Evolutionary conservation across 1,140 invertebrate genomes (phyloP).

Genomic region (Chlorops oryzae): DNA sequence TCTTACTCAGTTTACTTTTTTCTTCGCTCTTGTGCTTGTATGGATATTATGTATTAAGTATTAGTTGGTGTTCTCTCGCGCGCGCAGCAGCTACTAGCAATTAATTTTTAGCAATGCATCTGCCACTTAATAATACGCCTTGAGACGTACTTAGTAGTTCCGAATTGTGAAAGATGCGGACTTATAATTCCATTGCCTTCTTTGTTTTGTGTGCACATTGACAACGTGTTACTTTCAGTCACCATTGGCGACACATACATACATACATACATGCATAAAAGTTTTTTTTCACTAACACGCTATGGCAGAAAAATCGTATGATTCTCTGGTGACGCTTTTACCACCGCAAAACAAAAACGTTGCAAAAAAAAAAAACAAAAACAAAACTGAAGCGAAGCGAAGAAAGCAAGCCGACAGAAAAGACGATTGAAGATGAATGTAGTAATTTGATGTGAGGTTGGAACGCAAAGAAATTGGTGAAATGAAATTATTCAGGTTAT

Average conservation of each 20-base stretch:
- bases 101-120: too few species aligned
- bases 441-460: too few species aligned
- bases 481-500: conserved; percentile 13
- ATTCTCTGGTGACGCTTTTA: conserved; percentile 9
- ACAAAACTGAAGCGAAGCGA: conserved; percentile 38
- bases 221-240: conserved; percentile 8
- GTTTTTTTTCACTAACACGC: conserved; percentile 24
- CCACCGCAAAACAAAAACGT: conserved; percentile 8
- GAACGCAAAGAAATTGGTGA: conserved; percentile 19
- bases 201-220: conserved; percentile 1
- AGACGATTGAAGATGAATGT: too few species aligned
- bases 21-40: too few species aligned
- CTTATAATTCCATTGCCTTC: too few species aligned
- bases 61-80: too few species aligned
- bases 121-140: too few species aligned
- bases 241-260: conserved; percentile 5
- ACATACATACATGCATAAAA: conserved; percentile 14
- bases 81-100: conserved; percentile 15
- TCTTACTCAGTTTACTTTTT: too few species aligned
- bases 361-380: conserved; percentile 16
- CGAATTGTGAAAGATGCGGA: too few species aligned
- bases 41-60: too few species aligned
- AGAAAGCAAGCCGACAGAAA: conserved; percentile 30
- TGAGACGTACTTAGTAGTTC: too few species aligned
- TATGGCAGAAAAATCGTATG: conserved; percentile 18